Evolutionary conservation across 2,888 invertebrate genomes (phyloP).

Genomic region (Ochropleura plecta): DNA sequence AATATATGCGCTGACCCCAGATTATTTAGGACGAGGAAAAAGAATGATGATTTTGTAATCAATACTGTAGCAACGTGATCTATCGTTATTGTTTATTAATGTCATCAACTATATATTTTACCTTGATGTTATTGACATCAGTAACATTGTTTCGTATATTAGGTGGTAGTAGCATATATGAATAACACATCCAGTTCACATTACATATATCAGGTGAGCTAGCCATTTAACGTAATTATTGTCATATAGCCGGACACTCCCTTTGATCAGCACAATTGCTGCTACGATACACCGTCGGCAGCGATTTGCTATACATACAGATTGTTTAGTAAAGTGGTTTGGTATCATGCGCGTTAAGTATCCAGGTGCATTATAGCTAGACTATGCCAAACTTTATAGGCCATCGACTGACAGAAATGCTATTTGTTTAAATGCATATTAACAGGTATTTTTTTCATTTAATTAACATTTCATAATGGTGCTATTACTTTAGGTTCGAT

Average conservation of each 20-base stretch:
- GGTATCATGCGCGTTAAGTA: background rate
- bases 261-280: conserved; percentile 18
- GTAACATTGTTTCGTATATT: too few species aligned
- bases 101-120: too few species aligned
- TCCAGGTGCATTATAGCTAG: background rate
- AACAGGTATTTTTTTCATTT: background rate
- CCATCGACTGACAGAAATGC: background rate
- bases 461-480: background rate
- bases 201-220: background rate
- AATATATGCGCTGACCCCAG: background rate
- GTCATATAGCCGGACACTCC: background rate
- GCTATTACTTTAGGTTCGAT: background rate
- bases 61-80: background rate
- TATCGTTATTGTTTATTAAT: background rate
- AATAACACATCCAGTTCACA: background rate
- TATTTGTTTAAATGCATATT: background rate
- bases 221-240: conserved; percentile 5
- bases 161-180: too few species aligned
- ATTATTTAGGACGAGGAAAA: background rate
- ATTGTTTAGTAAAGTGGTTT: background rate
- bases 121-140: too few species aligned
- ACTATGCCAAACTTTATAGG: background rate
- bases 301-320: background rate
- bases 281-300: background rate
- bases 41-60: background rate